phyloP scores from a whole-genome alignment of 2,888 invertebrate species.

The Heterodera filipjevi region DNA sequence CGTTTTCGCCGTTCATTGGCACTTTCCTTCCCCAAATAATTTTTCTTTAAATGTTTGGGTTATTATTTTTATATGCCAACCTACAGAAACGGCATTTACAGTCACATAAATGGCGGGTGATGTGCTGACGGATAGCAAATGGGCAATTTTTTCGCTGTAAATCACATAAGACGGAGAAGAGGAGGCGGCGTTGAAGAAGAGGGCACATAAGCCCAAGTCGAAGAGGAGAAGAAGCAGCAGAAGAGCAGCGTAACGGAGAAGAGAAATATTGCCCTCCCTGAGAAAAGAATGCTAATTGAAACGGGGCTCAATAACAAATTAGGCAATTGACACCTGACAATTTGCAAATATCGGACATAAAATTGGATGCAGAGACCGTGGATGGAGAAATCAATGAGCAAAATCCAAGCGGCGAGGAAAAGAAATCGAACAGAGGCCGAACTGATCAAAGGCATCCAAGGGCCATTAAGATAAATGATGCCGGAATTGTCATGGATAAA shows the following conservation, averaged over 20 bases:
- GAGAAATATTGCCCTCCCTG: not conserved
- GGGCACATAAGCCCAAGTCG: not conserved
- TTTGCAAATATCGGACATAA: not conserved
- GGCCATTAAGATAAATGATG: not conserved
- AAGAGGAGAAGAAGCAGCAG: not conserved
- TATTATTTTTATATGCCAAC: no score
- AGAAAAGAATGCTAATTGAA: not conserved
- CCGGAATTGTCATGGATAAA: not conserved
- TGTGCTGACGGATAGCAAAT: not conserved
- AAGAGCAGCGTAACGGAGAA: not conserved
- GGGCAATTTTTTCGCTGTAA: not conserved
- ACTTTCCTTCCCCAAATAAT: not conserved
- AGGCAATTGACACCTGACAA: not conserved
- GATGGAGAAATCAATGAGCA: not conserved
- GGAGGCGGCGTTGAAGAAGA: not conserved
- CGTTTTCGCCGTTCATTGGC: not conserved
- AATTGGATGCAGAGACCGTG: not conserved
- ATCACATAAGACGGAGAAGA: not conserved
- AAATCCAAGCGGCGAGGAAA: not conserved
- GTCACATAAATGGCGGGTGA: not conserved
- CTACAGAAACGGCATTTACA: not conserved
- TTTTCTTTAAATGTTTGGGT: no score
- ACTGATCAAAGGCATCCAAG: not conserved
- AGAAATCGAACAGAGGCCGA: not conserved
- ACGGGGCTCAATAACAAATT: no score